Evolutionary conservation across 2,797 vertebrate genomes (phyloP).

Genomic region (Sylvia borin): DNA sequence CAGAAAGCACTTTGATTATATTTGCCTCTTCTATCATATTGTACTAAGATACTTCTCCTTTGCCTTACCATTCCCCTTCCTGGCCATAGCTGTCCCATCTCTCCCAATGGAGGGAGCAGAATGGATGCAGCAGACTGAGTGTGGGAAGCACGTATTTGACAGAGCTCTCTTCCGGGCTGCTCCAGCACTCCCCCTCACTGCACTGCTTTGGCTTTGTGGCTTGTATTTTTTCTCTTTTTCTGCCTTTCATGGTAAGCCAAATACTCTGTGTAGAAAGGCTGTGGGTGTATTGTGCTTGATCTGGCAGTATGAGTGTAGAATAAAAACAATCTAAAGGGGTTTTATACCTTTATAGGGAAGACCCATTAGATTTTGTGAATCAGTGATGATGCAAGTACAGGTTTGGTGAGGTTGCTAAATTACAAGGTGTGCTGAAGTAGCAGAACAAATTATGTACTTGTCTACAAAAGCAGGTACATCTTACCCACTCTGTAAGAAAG

Average conservation of each 20-base stretch:
- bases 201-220: constrained; percentile 7
- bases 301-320: not conserved
- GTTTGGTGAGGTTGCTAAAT: not conserved
- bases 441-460: not conserved
- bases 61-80: not conserved
- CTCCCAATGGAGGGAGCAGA: not conserved
- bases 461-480: not conserved
- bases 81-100: not conserved
- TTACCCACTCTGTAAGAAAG: not conserved
- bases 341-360: not conserved
- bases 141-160: constrained; percentile 44
- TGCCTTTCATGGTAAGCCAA: constrained; percentile 48
- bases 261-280: constrained; percentile 22
- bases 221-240: not conserved
- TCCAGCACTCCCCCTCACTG: constrained; percentile 46
- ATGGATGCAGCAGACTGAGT: constrained; percentile 47
- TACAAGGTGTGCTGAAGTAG: not conserved
- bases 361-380: not conserved
- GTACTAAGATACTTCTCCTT: not conserved
- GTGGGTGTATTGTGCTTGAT: constrained; percentile 42
- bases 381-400: not conserved
- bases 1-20: not conserved
- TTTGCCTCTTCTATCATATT: not conserved
- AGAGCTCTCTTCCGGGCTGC: constrained; percentile 19
- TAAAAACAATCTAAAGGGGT: not conserved